phyloP scores from a whole-genome alignment of 92 coral and sea anemone genomes.

The Muricea muricata region DNA sequence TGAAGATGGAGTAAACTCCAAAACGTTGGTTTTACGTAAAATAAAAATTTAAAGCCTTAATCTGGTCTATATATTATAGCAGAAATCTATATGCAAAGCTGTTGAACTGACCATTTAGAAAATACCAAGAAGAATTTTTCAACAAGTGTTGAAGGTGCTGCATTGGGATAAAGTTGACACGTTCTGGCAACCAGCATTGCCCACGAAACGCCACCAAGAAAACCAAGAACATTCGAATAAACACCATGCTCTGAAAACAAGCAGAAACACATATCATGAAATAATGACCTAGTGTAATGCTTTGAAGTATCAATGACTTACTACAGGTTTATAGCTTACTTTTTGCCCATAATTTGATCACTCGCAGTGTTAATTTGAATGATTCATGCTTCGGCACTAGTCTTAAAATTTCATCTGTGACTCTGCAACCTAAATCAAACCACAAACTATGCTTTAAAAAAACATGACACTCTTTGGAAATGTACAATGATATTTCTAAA shows the following conservation, averaged over 20 bases:
- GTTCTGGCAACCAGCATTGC: slow-evolving; percentile 99
- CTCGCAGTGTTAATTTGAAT: slow-evolving; percentile 86
- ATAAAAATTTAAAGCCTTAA: too few relatives aligned
- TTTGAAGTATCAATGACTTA: too few relatives aligned
- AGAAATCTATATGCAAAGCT: too few relatives aligned
- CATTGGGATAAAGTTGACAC: slow-evolving; percentile 97
- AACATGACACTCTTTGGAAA: background rate
- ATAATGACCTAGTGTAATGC: too few relatives aligned
- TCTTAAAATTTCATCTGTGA: slow-evolving; percentile 93
- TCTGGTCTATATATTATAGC: too few relatives aligned
- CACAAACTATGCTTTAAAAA: too few relatives aligned
- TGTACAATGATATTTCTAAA: background rate
- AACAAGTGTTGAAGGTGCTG: slow-evolving; percentile 90
- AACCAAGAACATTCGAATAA: slow-evolving; percentile 93
- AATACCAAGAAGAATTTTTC: slow-evolving; percentile 95
- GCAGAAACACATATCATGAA: background rate
- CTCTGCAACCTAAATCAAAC: slow-evolving; percentile 97
- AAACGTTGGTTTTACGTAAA: too few relatives aligned
- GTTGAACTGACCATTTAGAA: slow-evolving; percentile 80
- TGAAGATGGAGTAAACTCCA: too few relatives aligned
- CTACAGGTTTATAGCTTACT: too few relatives aligned
- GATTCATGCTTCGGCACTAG: slow-evolving; percentile 89
- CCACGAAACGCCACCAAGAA: slow-evolving; percentile 98
- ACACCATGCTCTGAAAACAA: slow-evolving; percentile 78
- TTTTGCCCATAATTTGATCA: slow-evolving; percentile 96